Evolutionary conservation across 2,113 vertebrate genomes (phyloP), one percentile per base, ranked within the genome.

Genomic region (Takifugu bimaculatus): DNA sequence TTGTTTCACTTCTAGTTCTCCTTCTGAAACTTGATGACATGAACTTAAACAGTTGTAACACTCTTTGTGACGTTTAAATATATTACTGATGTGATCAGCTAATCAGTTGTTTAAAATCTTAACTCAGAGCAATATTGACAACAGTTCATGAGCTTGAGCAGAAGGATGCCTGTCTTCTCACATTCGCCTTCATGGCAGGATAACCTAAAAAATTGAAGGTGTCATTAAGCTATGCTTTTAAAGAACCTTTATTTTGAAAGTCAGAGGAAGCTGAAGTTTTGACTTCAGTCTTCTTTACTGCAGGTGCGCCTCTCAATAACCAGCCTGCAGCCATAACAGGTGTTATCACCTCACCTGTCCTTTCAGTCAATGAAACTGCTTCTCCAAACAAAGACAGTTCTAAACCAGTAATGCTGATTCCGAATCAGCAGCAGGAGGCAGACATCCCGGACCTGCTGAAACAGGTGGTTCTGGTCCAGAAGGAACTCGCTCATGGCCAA

Each of bases 391-490:
- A 20, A 20, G 20, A 20, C 20, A 20, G 20, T 20, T 20, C 20
- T 20, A 20, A 20, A 20, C 20, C 20, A 20, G 20, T 20, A 20
- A 20, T 20, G 3, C 25, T 0, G 7, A 20, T 7, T 11, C 47
- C 39, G 0, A 28, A 13, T 5, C 45, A 53, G 57, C 32, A 69
- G 26, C 13, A 53, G 1, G 72, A 73, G 1, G 61, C 4, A 0
- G 57, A 75, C 3, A 48, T 84, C 49, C 47, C 81, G 51, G 55
- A 65, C 13, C 67, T 74, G 1, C 65, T 88, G 45, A 75, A 54
- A 13, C 51, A 80, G 52, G 63, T 91, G 53, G 60, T 85, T 10
- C 67, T 55, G 49, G 66, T 82, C 32, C 84, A 90, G 56, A 78
- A 56, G 44, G 79, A 86, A 44, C n/a, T 55, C 0, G 20, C 74